A percentile compares a stretch with the other conserved stretches of the same genome.
These are phyloP conservation scores for Thecophora atra DNA, from an alignment of 2,888 invertebrate genomes.

Conservation along the genomic window DNA sequence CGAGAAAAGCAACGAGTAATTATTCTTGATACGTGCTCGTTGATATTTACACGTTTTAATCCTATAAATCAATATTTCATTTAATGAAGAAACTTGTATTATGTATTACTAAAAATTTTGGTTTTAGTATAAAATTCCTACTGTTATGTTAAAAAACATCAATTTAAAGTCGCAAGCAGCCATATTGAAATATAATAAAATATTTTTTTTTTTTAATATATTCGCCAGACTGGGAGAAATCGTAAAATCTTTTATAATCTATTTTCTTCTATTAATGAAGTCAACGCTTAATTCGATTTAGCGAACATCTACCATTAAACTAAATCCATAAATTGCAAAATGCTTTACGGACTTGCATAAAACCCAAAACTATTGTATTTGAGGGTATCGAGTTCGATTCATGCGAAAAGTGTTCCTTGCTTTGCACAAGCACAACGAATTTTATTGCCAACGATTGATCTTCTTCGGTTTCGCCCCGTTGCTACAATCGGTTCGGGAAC, in stretches of 20 bases:
- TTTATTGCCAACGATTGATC: slow-evolving; percentile 10
- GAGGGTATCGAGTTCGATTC: background rate
- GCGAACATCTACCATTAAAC: slow-evolving; percentile 25
- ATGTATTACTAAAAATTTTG: too few relatives aligned
- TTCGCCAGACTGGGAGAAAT: background rate
- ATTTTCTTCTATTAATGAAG: background rate
- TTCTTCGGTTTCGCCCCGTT: background rate
- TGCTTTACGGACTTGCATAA: background rate
- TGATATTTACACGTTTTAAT: too few relatives aligned
- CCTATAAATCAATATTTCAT: too few relatives aligned
- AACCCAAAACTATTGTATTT: too few relatives aligned
- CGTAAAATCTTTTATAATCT: too few relatives aligned
- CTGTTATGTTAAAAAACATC: too few relatives aligned
- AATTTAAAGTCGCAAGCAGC: too few relatives aligned
- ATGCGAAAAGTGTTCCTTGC: background rate
- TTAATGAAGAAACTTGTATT: too few relatives aligned
- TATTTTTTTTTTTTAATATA: background rate
- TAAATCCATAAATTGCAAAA: slow-evolving; percentile 6
- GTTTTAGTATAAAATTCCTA: too few relatives aligned
- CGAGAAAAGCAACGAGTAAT: too few relatives aligned
- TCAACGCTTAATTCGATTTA: background rate
- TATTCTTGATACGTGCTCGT: too few relatives aligned
- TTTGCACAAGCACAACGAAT: slow-evolving; percentile 29
- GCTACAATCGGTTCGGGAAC: background rate
- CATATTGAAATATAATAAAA: background rate